Evolutionary conservation across 2,797 vertebrate genomes (phyloP).

Genomic region (Oryzias dopingdopingensis): DNA sequence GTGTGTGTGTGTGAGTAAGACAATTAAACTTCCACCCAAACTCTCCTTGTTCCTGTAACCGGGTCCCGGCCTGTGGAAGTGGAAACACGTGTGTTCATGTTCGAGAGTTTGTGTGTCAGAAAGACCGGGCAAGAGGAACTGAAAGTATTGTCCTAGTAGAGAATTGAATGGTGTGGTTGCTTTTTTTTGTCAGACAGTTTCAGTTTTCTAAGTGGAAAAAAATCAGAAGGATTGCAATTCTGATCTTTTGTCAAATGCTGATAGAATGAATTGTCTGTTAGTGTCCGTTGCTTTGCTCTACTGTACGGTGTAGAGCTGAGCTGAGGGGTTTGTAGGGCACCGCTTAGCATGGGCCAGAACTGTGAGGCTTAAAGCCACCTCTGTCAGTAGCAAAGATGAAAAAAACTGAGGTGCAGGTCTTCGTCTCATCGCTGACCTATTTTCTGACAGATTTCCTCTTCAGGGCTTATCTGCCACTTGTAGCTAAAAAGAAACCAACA

Average conservation of each 20-base stretch:
- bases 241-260: too few relatives aligned
- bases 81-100: conserved; percentile 17
- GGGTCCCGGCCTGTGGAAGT: conserved; percentile 19
- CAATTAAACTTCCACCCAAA: conserved; percentile 49
- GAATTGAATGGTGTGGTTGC: too few relatives aligned
- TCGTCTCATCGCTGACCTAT: conserved; percentile 54
- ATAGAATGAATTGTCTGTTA: too few relatives aligned
- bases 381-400: conserved; percentile 58
- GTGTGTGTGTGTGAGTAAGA: conserved; percentile 12
- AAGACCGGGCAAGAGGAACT: not conserved
- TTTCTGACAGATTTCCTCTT: conserved; percentile 45
- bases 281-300: too few relatives aligned
- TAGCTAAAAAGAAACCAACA: conserved; percentile 19
- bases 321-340: conserved; percentile 44
- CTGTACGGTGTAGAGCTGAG: too few relatives aligned
- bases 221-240: too few relatives aligned
- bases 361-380: conserved; percentile 33
- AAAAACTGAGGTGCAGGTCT: conserved; percentile 40
- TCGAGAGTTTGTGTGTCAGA: conserved; percentile 8
- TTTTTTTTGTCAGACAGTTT: too few relatives aligned
- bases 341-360: conserved; percentile 27
- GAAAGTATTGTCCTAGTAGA: too few relatives aligned
- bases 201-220: too few relatives aligned
- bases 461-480: conserved; percentile 12
- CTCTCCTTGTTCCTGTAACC: conserved; percentile 54